Conservation (phyloP, 2,797 vertebrate species). For the Falco peregrinus region DNA sequence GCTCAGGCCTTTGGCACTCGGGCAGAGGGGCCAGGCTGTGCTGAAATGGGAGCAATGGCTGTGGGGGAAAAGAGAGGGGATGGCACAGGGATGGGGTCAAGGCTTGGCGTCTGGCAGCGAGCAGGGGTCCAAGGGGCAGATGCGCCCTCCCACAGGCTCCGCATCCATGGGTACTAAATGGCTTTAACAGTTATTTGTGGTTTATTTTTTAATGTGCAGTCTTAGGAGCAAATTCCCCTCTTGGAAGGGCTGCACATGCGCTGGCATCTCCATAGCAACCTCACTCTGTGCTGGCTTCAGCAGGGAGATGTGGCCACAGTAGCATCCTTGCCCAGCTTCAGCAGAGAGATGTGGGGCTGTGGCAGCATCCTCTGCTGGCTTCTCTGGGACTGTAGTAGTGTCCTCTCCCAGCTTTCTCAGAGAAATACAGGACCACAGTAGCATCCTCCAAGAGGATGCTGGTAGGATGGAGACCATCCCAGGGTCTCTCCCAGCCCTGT, state of each 20-base stretch:
- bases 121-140: background rate
- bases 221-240: background rate
- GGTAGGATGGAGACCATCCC: background rate
- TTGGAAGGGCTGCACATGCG: background rate
- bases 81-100: background rate
- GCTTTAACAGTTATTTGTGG: background rate
- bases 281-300: accelerated
- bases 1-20: background rate
- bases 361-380: background rate
- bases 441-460: background rate
- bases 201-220: background rate
- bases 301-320: accelerated
- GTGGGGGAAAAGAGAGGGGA: background rate
- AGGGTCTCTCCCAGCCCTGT: background rate
- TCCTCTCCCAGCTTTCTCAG: background rate
- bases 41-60: background rate
- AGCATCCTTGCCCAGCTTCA: background rate
- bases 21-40: background rate
- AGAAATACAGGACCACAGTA: background rate
- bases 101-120: accelerated
- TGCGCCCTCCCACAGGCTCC: accelerated
- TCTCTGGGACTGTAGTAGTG: background rate
- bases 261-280: constrained; percentile 47
- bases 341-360: background rate
- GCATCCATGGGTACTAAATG: background rate